Conservation (phyloP, 2,888 invertebrate species). For the Tenthredo distinguenda region DNA sequence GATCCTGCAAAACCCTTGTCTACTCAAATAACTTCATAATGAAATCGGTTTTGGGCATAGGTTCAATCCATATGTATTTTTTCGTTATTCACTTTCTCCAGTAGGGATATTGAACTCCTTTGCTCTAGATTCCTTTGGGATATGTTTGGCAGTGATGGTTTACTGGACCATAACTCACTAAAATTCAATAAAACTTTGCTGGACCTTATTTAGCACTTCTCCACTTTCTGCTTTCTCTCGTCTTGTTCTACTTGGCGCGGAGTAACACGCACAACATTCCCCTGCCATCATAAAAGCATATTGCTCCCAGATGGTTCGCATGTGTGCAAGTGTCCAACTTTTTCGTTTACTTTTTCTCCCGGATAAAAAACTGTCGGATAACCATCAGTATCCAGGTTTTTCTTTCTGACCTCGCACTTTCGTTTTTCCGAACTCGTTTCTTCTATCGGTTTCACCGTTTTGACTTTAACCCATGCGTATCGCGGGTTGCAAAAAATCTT, state of each 20-base stretch:
- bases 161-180: slow-evolving; percentile 50
- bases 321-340: slow-evolving; percentile 50
- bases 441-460: background rate
- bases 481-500: background rate
- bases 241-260: slow-evolving; percentile 8
- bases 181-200: slow-evolving; percentile 54
- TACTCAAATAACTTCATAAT: background rate
- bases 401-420: slow-evolving; percentile 3
- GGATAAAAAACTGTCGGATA: background rate
- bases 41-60: background rate
- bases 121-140: background rate
- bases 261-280: slow-evolving; percentile 38
- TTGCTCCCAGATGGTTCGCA: slow-evolving; percentile 44
- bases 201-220: slow-evolving; percentile 49
- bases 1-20: background rate
- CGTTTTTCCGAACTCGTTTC: background rate
- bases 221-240: slow-evolving; percentile 17
- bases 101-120: background rate
- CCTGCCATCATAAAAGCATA: slow-evolving; percentile 37
- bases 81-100: background rate
- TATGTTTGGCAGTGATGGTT: slow-evolving; percentile 41
- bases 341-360: slow-evolving; percentile 30
- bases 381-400: slow-evolving; percentile 15
- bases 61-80: background rate
- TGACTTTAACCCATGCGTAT: background rate